Conservation (phyloP, 2,888 invertebrate genomes). For the Archips crataeganus region DNA sequence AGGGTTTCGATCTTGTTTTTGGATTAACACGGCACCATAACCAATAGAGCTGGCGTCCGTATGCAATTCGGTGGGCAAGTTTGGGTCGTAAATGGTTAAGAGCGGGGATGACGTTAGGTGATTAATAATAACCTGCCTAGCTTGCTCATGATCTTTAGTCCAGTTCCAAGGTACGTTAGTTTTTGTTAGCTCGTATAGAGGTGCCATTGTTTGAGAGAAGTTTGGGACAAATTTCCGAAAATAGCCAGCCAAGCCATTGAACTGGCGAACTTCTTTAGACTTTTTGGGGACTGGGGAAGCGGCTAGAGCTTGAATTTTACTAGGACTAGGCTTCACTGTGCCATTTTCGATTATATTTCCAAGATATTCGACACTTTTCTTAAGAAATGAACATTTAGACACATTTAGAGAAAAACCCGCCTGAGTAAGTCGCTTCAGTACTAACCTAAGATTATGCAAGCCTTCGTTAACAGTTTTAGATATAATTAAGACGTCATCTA, state of each 20-base stretch:
- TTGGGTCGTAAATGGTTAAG: conserved; percentile 38
- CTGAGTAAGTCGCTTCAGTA: conserved; percentile 19
- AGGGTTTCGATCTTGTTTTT: conserved; percentile 9
- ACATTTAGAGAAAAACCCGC: conserved; percentile 40
- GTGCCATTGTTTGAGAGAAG: conserved; percentile 31
- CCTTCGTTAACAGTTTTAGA: conserved; percentile 22
- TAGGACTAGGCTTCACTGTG: conserved; percentile 27
- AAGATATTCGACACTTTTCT: conserved; percentile 41
- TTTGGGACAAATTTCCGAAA: conserved; percentile 44
- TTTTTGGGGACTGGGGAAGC: conserved; percentile 41
- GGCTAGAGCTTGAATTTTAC: conserved; percentile 34
- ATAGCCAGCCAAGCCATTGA: conserved; percentile 47
- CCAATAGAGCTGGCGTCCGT: conserved; percentile 44
- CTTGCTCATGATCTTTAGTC: conserved; percentile 31
- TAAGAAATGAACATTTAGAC: conserved; percentile 43
- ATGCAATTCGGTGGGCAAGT: conserved; percentile 39
- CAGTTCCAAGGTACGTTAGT: conserved; percentile 32
- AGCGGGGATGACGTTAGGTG: conserved; percentile 36
- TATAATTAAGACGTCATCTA: conserved; percentile 43
- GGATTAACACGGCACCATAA: conserved; percentile 39
- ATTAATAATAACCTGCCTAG: conserved; percentile 26
- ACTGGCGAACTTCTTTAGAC: no score
- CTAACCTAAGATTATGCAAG: conserved; percentile 14
- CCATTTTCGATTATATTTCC: conserved; percentile 34
- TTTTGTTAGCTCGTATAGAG: conserved; percentile 36